phyloP scores from a whole-genome alignment of 2,797 vertebrate genomes.

The Lepus oiostolus region DNA sequence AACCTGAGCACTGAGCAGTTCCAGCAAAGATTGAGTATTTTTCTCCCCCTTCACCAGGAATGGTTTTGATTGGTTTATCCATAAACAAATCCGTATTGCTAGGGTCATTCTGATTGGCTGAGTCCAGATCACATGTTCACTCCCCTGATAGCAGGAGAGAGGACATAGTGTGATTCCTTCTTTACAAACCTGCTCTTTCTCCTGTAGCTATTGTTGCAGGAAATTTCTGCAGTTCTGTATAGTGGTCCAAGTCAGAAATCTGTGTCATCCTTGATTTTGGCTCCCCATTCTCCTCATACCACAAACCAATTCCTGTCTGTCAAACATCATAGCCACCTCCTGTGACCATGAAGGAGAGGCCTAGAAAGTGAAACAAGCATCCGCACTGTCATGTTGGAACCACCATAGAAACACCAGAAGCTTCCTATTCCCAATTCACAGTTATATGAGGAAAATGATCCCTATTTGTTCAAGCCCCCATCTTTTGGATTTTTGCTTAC shows the following conservation, averaged over 20 bases:
- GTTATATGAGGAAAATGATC: neutral
- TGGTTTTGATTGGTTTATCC: neutral
- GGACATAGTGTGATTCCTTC: neutral
- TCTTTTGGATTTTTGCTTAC: slow-evolving; percentile 28
- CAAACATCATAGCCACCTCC: neutral
- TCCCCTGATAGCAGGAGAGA: neutral
- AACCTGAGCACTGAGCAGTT: neutral
- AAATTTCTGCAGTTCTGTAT: neutral
- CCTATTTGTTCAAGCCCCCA: neutral
- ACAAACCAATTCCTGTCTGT: neutral
- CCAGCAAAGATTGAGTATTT: neutral
- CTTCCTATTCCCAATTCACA: neutral
- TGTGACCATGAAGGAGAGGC: neutral
- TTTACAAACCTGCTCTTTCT: neutral
- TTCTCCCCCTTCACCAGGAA: neutral
- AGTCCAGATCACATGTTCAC: neutral
- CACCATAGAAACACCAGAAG: neutral
- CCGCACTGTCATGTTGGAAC: neutral
- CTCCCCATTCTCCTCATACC: neutral
- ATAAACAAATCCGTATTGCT: neutral
- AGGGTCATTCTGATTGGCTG: neutral
- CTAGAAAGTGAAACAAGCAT: neutral
- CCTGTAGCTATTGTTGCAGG: neutral
- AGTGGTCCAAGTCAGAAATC: neutral
- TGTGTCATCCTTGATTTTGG: neutral